Evolutionary conservation across 2,888 invertebrate species (phyloP), one percentile per base, ranked within the genome.

Genomic region (Hedya salicella): DNA sequence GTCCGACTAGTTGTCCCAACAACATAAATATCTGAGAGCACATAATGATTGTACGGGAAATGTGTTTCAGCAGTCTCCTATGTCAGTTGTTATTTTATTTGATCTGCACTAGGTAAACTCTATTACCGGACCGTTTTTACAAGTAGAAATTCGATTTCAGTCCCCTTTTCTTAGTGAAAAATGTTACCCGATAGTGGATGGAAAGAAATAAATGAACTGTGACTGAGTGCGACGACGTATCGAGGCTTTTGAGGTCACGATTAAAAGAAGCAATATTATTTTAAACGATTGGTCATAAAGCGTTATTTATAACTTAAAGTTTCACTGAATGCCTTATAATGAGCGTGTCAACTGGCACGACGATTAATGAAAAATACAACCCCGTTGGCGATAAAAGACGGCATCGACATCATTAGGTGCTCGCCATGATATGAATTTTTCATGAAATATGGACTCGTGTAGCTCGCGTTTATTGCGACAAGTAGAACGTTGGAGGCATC

Each of bases 61-160:
- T 80, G 81, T 81, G 78, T 81, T 73, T 78, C 71, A 70, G 70
- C 77, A 76, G 77, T 75, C 72, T 74, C 73, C 76, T 76, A 78
- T 74, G 77, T 76, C 78, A 80, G 79, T 81, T 86, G 83, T 85
- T 87, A 86, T 88, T 88, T 87, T 86, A 88, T 89, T 89, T 88
- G 87, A 87, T 87, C 86, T 81, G 78, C 78, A 78, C 79, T 83
- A 86, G 81, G 88, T 88, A 89, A 89, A 89, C 87, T 88, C 86
- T 85, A 89, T 90, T 89, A 90, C 85, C 74, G 80, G 82, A 78
- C 82, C 87, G 85, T 88, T 90, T 90, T 89, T 89, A 91, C 85
- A 85, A 83, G 82, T 82, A 81, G 79, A 86, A 89, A 90, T 88
- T 89, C 83, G 87, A 89, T 91, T 89, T 83, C 82, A 82, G 76